Percentiles rank a stretch among this genome's conserved stretches.
Evolutionary conservation across 2,797 vertebrate species (phyloP).

Genomic region (Sternarchorhynchus goeldii): DNA sequence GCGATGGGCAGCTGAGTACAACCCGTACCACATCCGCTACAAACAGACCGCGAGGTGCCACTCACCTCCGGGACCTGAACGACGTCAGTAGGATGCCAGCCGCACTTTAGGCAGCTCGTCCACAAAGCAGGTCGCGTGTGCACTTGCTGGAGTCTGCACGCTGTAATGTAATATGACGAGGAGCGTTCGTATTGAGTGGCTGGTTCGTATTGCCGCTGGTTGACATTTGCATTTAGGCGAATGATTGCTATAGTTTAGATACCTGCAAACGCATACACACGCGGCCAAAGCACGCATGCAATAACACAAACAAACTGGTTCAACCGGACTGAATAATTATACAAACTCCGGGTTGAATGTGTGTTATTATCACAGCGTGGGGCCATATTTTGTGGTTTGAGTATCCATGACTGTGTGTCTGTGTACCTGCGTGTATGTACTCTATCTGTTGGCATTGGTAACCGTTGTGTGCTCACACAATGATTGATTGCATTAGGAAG

Average conservation of each 20-base stretch:
- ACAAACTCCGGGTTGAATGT: conserved; percentile 16
- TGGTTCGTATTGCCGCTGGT: conserved; percentile 49
- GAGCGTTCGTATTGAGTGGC: no score
- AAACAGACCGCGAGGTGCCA: background rate
- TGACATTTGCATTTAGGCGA: conserved; percentile 18
- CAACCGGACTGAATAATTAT: conserved; percentile 26
- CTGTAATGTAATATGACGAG: conserved; percentile 48
- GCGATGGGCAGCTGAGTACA: background rate
- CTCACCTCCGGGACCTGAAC: conserved; percentile 6
- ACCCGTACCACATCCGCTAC: background rate
- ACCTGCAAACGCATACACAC: conserved; percentile 37
- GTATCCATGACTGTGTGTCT: background rate
- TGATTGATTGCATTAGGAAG: background rate
- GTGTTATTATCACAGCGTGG: conserved; percentile 26
- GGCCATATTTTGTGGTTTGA: background rate
- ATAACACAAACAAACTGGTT: background rate
- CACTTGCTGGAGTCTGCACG: conserved; percentile 25
- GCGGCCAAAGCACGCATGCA: conserved; percentile 2
- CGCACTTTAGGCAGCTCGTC: conserved; percentile 6
- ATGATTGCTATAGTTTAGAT: conserved; percentile 39
- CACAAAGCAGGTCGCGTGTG: background rate
- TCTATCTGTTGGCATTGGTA: conserved; percentile 11
- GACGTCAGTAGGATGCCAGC: background rate
- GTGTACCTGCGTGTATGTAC: background rate
- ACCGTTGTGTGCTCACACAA: background rate